Evolutionary conservation across 2,113 vertebrate species (phyloP), one percentile per base, ranked within the genome.

Genomic region (Spheniscus mendiculus): DNA sequence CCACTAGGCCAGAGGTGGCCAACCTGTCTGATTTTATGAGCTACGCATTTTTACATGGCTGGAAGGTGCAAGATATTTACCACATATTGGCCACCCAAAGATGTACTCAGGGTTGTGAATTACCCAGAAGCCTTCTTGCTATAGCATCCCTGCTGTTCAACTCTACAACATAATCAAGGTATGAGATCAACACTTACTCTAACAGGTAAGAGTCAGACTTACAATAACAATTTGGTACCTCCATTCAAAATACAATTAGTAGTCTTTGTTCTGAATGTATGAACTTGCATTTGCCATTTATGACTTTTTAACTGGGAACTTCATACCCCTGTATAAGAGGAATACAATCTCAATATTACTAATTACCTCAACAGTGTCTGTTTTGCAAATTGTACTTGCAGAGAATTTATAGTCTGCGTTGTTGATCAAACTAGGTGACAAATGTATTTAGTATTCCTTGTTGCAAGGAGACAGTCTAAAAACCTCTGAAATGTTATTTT

Each of bases 21-120:
- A 89, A 19, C 8, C 13, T 25, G 2, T 27, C 47, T 58, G 23
- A 30, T 86, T 70, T 32, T 56, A 66, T 56, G 20, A 52, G 15
- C 19, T 65, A 30, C 3, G 6, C 0, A 0, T 8, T 63, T 53
- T 72, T 36, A 47, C 18, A 6, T 19, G 29, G 6, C 62, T 26
- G 42, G 45, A 83, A 76, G 18, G 5, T 52, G 7, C 10, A 59
- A 67, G 52, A 17, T 10, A 52, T 49, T 49, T 49, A 18, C 6
- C 13, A 49, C 9, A 23, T 29, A 22, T 10, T 58, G 30, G 12
- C 8, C 20, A 78, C 12, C 3, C 40, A 61, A 44, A 87, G 13
- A 78, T 29, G 14, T 70, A 27, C 5, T 14, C 27, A 71, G 23
- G 18, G 5, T 5, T 69, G 12, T 53, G 9, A 77, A 44, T 36